phyloP scores from a whole-genome alignment of 2,797 vertebrate genomes.

The Hoplostethus mediterraneus region DNA sequence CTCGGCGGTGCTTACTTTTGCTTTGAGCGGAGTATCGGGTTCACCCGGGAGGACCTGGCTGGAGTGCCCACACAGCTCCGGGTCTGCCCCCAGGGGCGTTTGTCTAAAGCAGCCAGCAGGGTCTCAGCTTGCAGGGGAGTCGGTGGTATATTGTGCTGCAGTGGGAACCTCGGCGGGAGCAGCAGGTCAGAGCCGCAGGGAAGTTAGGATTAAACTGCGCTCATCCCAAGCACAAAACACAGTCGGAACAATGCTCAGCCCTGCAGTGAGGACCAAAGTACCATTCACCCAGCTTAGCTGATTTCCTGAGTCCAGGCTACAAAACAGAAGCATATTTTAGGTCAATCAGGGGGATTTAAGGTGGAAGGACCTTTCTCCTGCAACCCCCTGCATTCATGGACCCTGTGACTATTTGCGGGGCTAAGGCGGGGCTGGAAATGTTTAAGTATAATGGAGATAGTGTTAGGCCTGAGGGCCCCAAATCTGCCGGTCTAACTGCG shows the following conservation, averaged over 20 bases:
- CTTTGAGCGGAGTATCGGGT: constrained; percentile 68
- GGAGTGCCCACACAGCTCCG: constrained; percentile 53
- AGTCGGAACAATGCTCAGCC: constrained; percentile 63
- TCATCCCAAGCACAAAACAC: constrained; percentile 64
- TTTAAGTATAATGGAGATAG: constrained; percentile 74
- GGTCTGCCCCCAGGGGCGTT: constrained; percentile 43
- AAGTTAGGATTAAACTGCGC: constrained; percentile 67
- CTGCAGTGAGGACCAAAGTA: constrained; percentile 42
- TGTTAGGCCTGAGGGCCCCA: constrained; percentile 61
- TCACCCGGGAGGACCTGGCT: constrained; percentile 31
- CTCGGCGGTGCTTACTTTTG: constrained; percentile 62
- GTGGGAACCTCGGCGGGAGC: constrained; percentile 53
- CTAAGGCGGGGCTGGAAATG: constrained; percentile 70
- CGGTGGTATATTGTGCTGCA: constrained; percentile 44
- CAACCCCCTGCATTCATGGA: constrained; percentile 52
- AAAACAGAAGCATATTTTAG: constrained; percentile 50
- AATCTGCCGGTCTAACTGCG: constrained; percentile 32
- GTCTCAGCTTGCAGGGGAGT: constrained; percentile 66
- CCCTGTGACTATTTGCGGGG: constrained; percentile 58
- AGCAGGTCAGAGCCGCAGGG: constrained; percentile 57
- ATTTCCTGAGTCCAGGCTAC: constrained; percentile 65
- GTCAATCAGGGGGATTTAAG: constrained; percentile 43
- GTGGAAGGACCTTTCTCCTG: constrained; percentile 51
- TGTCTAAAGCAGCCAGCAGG: constrained; percentile 47
- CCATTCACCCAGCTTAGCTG: constrained; percentile 46